Percentiles rank a stretch among this genome's conserved stretches.
These are phyloP conservation scores for Jaculus jaculus DNA, from an alignment of 2,113 vertebrate genomes.

Conservation along the genomic window DNA sequence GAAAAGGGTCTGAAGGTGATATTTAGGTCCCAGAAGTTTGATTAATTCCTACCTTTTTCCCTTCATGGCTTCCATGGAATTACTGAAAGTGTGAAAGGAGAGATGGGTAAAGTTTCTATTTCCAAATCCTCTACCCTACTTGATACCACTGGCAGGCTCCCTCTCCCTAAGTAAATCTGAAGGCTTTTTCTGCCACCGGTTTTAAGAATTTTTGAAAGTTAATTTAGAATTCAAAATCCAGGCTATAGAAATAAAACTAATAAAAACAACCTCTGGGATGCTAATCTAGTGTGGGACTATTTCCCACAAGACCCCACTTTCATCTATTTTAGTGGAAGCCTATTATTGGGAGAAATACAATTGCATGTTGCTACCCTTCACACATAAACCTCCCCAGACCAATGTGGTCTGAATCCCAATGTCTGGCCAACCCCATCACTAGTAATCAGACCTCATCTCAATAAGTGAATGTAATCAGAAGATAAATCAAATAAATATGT, in stretches of 20 bases:
- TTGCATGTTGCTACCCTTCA: constrained; percentile 23
- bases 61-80: neutral
- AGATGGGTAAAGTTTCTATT: neutral
- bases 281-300: constrained; percentile 50
- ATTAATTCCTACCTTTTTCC: neutral
- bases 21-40: neutral
- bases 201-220: constrained; percentile 50
- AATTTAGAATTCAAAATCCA: constrained; percentile 61
- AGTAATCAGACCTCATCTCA: constrained; percentile 71
- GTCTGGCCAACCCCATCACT: constrained; percentile 57
- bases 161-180: constrained; percentile 46
- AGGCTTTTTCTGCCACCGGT: neutral
- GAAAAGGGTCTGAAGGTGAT: neutral
- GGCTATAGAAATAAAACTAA: constrained; percentile 48
- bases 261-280: constrained; percentile 1
- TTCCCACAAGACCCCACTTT: constrained; percentile 41
- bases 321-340: constrained; percentile 41
- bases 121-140: constrained; percentile 7
- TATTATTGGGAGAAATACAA: constrained; percentile 37
- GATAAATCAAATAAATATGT: constrained; percentile 82
- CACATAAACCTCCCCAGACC: neutral
- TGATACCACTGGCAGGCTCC: neutral
- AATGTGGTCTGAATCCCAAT: constrained; percentile 46
- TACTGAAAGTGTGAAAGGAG: neutral
- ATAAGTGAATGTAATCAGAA: constrained; percentile 81